These are phyloP conservation scores for Poecilia picta DNA, from an alignment of 2,797 vertebrate genomes.

Conservation along the genomic window DNA sequence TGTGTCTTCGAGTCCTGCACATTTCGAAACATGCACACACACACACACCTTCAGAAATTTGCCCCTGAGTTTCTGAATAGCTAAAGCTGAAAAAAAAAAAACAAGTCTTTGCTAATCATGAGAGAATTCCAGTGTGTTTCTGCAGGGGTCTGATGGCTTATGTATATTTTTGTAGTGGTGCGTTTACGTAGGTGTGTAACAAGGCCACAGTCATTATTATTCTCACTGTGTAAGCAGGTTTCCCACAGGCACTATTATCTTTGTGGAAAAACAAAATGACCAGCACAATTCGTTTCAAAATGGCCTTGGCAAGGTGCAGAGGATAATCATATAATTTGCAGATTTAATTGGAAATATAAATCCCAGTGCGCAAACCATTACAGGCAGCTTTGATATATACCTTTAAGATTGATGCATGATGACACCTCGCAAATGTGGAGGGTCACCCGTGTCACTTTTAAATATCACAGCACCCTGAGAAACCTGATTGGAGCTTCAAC, in stretches of 20 bases:
- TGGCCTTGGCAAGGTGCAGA: constrained; percentile 72
- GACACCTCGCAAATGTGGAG: constrained; percentile 81
- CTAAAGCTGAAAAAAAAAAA: constrained; percentile 57
- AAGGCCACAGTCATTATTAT: constrained; percentile 72
- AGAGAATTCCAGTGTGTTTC: constrained; percentile 28
- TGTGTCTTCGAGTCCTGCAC: not conserved
- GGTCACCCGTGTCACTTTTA: constrained; percentile 83
- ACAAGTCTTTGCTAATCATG: constrained; percentile 26
- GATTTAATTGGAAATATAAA: constrained; percentile 88
- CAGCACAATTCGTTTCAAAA: constrained; percentile 78
- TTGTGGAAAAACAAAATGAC: constrained; percentile 72
- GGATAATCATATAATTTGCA: constrained; percentile 87
- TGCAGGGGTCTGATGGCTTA: constrained; percentile 27
- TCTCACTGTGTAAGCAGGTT: constrained; percentile 68
- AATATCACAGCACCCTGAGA: constrained; percentile 81
- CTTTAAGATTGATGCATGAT: constrained; percentile 81
- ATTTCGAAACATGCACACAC: not conserved
- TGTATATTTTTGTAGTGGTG: constrained; percentile 24
- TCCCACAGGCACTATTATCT: constrained; percentile 79
- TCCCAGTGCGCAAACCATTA: constrained; percentile 81
- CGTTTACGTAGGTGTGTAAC: constrained; percentile 35
- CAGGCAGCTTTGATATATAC: constrained; percentile 78
- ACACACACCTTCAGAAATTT: not conserved
- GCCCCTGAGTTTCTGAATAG: constrained; percentile 40
- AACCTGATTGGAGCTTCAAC: constrained; percentile 75